Base-by-base conservation (phyloP, 2,113 vertebrate genomes). In the Ageneiosus marmoratus region DNA sequence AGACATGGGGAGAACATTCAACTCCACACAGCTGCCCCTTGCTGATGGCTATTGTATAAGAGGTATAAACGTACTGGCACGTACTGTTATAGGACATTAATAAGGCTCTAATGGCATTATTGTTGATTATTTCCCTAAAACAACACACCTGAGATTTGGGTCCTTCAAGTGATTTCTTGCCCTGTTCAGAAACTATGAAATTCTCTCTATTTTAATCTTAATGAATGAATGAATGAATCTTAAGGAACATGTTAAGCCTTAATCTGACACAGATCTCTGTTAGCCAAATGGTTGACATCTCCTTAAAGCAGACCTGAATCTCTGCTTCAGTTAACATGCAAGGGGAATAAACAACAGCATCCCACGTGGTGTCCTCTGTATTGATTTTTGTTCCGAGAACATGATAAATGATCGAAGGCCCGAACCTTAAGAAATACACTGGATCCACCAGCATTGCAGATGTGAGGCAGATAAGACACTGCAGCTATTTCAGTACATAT, bases 321-420 rank as follows among this genome's bases (percentile, higher is more conserved):
- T 37, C 60, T 74, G 73, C 86, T 78, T 79, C 37, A 50, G 84
- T 84, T 50, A 67, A n/a, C 20, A n/a, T 24, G 78, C 46, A 77
- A 73, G 82, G 78, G 82, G 82, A 75, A 77, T 84, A 48, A 79
- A 86, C 79, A 84, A 56, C 83, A 72, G 78, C 78, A 70, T 73
- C 77, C 55, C 82, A 87, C 74, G 82, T 84, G 85, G 79, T 77
- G 75, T 78, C 74, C 29, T 67, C 24, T 79, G 3, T 84, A 87
- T 84, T 87, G 86, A 87, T n/a, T 84, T 81, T 87, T 87, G 82
- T 78, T 82, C 12, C 9, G 37, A 37, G 50, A 82, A 72, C 24
- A 44, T 78, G 79, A 81, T 77, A 67, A 87, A 77, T 9, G 46
- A 37, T 78, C 34, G 78, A 58, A 55, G 78, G 73, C 29, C 53